phyloP scores from a whole-genome alignment of 2,797 vertebrate species.

The Tapera naevia region DNA sequence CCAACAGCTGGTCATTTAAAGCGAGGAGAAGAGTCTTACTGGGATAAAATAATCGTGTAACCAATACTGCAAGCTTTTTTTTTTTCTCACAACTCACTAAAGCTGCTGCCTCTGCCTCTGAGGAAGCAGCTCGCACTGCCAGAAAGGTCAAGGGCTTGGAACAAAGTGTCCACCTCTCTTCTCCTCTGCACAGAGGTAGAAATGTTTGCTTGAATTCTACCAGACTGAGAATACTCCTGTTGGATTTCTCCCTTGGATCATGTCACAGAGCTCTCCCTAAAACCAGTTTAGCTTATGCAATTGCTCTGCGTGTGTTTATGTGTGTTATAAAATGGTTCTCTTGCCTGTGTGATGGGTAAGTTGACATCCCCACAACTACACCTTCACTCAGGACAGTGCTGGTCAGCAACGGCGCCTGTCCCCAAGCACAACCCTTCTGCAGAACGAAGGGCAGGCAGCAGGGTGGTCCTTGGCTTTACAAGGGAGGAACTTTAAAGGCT shows the following conservation, averaged over 20 bases:
- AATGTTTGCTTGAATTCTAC: accelerated
- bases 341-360: accelerated
- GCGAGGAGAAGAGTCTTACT: background rate
- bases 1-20: background rate
- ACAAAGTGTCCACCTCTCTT: accelerated
- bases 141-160: background rate
- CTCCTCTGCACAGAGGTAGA: background rate
- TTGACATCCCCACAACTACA: too few species aligned
- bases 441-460: background rate
- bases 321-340: background rate
- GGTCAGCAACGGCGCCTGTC: background rate
- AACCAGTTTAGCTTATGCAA: background rate
- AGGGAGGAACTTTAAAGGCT: too few species aligned
- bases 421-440: accelerated
- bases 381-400: background rate
- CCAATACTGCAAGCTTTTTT: background rate
- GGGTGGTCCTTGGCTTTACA: background rate
- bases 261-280: background rate
- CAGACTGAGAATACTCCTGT: accelerated
- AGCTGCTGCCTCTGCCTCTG: background rate
- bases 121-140: accelerated
- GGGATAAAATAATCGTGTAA: background rate
- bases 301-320: accelerated
- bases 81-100: too few species aligned
- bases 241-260: background rate